Evolutionary conservation across 2,888 invertebrate genomes (phyloP), one percentile per base, ranked within the genome.

Genomic region (Ariolimax columbianus): DNA sequence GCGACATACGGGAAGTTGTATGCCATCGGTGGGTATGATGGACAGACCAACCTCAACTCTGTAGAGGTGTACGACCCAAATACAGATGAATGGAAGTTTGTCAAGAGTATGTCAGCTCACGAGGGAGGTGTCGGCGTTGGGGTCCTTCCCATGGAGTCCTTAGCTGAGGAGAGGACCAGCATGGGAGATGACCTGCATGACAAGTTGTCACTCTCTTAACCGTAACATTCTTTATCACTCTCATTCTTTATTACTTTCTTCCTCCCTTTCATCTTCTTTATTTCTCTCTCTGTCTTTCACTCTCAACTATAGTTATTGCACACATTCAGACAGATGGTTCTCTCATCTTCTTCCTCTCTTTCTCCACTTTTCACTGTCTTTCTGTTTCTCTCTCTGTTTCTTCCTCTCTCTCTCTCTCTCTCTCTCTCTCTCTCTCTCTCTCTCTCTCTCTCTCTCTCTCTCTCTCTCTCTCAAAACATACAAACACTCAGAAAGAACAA

Each of bases 111-210:
- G 97, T 96, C 96, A 89, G 97, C 97, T 1, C 97, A 97, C 93
- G 97, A 97, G 93, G 97, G 97, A 0, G 97, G 97, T 0, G 97
- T 97, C 0, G 97, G 97, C n/a, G 96, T 97, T 40, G 97, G 97
- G 0, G 97, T 97, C 9, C 96, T 97, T 89, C 96, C 96, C 11
- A 90, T 91, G 66, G 92, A 91, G 17, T 86, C 78, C 40, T 66
- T 86, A 14, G 73, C 9, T 38, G 82, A 82, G 23, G 82, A 73
- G n/a, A 70, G 26, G 17, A 11, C 47, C 9, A n/a, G 4, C 40
- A 17, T 47, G 0, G 17, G 1, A 30, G 75, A 75, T 47, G 26
- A 47, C 7, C 11, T 73, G 1, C 23, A 19, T 73, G 73, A 73
- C 17, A 43, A 19, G 23, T 73, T 63, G 7, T 19, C 55, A 3